These are phyloP conservation scores for Zosterops hypoxanthus DNA, from an alignment of 2,113 vertebrate genomes.

Conservation along the genomic window DNA sequence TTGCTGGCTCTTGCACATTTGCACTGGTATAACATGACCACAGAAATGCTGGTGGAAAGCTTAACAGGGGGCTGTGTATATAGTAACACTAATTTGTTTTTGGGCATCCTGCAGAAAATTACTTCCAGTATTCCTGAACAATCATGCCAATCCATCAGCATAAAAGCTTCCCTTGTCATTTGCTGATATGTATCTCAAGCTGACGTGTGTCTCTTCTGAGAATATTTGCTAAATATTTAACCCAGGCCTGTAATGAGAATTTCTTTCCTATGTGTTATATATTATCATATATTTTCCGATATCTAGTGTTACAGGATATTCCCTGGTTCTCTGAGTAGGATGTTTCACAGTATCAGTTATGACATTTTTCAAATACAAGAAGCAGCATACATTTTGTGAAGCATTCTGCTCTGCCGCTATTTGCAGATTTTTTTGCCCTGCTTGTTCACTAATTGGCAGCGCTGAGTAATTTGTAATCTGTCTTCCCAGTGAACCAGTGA, in stretches of 20 bases:
- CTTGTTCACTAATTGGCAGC: conserved; percentile 48
- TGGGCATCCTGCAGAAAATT: not conserved
- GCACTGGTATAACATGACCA: not conserved
- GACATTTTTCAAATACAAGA: not conserved
- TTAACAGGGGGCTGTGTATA: not conserved
- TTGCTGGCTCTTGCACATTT: not conserved
- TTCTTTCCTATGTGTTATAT: not conserved
- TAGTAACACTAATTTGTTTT: not conserved
- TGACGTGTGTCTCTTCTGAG: not conserved
- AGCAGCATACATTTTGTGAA: not conserved
- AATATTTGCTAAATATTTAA: conserved; percentile 14
- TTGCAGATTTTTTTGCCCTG: not conserved
- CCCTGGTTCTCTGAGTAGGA: not conserved
- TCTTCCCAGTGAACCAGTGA: conserved; percentile 30
- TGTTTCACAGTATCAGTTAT: not conserved
- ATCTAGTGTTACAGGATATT: not conserved
- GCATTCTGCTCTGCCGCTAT: not conserved
- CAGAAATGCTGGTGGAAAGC: not conserved
- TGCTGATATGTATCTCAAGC: not conserved
- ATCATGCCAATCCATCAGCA: not conserved
- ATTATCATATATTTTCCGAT: not conserved
- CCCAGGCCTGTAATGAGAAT: not conserved
- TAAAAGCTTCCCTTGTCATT: not conserved
- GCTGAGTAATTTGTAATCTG: conserved; percentile 45
- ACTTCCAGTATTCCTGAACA: not conserved